phyloP scores from a whole-genome alignment of 2,797 vertebrate genomes.

The Thaleichthys pacificus region DNA sequence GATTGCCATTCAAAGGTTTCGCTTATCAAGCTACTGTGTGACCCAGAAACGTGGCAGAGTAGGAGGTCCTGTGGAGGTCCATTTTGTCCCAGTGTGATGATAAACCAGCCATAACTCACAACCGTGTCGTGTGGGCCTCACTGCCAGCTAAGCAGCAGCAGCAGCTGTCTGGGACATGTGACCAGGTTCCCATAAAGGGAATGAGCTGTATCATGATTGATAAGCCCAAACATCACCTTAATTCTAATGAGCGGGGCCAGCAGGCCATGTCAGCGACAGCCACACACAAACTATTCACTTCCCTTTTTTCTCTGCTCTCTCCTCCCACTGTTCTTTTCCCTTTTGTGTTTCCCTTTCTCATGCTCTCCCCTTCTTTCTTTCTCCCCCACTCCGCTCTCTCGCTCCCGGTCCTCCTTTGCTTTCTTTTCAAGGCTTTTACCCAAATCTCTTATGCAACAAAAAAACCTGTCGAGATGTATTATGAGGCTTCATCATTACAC shows the following conservation, averaged over 20 bases:
- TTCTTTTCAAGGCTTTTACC: conserved; percentile 8
- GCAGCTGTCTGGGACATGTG: conserved; percentile 56
- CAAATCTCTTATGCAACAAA: conserved; percentile 51
- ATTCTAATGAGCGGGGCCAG: conserved; percentile 58
- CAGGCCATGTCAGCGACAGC: conserved; percentile 33
- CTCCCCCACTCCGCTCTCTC: conserved; percentile 1
- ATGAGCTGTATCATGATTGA: conserved; percentile 67
- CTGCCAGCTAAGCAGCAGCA: conserved; percentile 28
- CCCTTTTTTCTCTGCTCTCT: neutral
- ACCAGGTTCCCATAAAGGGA: conserved; percentile 44
- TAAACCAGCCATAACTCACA: conserved; percentile 19
- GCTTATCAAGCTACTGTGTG: conserved; percentile 21
- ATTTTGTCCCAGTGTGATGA: neutral
- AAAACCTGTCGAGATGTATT: conserved; percentile 37
- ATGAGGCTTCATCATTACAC: conserved; percentile 53
- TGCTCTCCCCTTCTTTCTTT: neutral
- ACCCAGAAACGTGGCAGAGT: neutral
- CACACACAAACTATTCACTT: neutral
- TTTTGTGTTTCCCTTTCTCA: neutral
- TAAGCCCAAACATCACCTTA: conserved; percentile 60
- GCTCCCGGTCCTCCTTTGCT: neutral
- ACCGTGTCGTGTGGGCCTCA: conserved; percentile 7
- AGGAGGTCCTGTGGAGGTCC: conserved; percentile 1
- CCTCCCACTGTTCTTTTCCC: neutral
- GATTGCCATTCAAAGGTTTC: conserved; percentile 2